Base-by-base conservation (phyloP, 2,113 vertebrate genomes). In the Anser brachyrhynchus region DNA sequence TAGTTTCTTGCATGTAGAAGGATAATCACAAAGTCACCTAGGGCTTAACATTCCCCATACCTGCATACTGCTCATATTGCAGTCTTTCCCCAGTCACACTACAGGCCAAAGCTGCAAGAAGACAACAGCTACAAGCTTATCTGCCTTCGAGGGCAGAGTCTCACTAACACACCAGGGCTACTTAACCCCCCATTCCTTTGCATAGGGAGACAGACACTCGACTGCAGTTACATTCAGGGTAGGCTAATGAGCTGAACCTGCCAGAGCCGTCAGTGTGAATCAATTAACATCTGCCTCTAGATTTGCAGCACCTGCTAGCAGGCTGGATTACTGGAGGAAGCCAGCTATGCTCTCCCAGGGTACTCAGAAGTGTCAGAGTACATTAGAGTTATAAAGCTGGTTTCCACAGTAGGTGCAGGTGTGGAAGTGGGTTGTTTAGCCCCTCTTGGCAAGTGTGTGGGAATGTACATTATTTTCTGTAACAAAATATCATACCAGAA, bases 271-370 rank as follows among this genome's bases (percentile, higher is more conserved):
- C 93, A 84, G 61, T 72, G 65, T 54, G 88, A 94, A 92, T 89
- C 92, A 95, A 87, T 95, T 95, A 96, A 81, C 87, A 95, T 85
- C 93, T 96, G 93, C 69, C 85, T 94, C 90, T 90, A 84, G 88
- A 92, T 88, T 83, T 94, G 72, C 75, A 95, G 79, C 85, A 94
- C 93, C 94, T 95, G 90, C 81, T 89, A 90, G 67, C 73, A 84
- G 86, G 77, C 64, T 70, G 78, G 54, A 84, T 90, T 78, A 58
- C 61, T 35, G 77, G 21, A 81, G 73, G 61, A 55, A 94, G 69
- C 35, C 69, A 95, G 65, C 28, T 70, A 67, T 54, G 46, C 41
- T 80, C 77, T 96, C 85, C 82, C 64, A 57, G 41, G 79, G 51
- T 84, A 33, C 55, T 92, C 55, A 23, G 29, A 86, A 81, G 72